phyloP scores from a whole-genome alignment of 1,140 invertebrate species.

The Sycophaga agraensis region DNA sequence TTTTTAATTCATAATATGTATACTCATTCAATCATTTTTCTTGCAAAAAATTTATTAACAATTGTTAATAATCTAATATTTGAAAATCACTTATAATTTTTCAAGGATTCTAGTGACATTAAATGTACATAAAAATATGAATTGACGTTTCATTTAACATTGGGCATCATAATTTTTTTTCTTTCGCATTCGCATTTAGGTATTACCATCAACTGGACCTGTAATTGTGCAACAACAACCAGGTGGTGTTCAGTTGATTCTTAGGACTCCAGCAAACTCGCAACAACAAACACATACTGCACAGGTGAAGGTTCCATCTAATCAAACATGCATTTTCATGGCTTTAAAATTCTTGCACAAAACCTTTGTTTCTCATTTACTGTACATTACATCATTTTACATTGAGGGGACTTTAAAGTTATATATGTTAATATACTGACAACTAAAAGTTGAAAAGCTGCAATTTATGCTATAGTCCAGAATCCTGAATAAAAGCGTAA shows the following conservation, averaged over 20 bases:
- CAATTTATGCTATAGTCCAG: constrained; percentile 14
- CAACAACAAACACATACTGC: constrained; percentile 58
- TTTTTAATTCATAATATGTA: not conserved
- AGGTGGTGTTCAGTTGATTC: constrained; percentile 55
- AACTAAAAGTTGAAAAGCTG: no score
- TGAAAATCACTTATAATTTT: not conserved
- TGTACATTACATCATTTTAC: constrained; percentile 3
- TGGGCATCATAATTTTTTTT: constrained; percentile 32
- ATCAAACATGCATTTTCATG: constrained; percentile 38
- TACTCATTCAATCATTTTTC: not conserved
- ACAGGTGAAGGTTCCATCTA: constrained; percentile 57
- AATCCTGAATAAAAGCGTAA: not conserved
- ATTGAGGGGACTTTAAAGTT: no score
- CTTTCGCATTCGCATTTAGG: constrained; percentile 47
- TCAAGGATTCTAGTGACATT: no score
- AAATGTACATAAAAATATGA: not conserved
- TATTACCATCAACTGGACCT: constrained; percentile 54
- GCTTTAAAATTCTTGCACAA: constrained; percentile 18
- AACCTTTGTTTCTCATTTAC: constrained; percentile 1
- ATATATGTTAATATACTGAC: no score
- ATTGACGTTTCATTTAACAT: constrained; percentile 3
- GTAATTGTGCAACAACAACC: constrained; percentile 57
- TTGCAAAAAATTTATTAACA: no score
- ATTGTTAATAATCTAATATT: not conserved
- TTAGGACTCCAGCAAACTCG: constrained; percentile 52